Conservation (phyloP, 2,888 invertebrate genomes). For the Meganola albula region DNA sequence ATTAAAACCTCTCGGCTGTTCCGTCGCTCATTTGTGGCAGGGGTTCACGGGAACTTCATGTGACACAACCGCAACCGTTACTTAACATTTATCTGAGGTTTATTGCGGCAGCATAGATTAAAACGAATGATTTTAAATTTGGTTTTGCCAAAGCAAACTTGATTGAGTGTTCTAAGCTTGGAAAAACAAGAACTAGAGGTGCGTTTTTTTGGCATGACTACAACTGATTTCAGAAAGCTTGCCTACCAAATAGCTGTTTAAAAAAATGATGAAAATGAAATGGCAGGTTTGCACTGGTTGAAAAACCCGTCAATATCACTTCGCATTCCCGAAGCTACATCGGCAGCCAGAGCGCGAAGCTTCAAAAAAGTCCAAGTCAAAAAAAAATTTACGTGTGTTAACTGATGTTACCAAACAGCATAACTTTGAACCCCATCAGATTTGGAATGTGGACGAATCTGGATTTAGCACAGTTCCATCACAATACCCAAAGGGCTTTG, state of each 20-base stretch:
- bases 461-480: slow-evolving; percentile 10
- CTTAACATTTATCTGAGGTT: no score
- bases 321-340: slow-evolving; percentile 13
- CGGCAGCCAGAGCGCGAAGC: slow-evolving; percentile 16
- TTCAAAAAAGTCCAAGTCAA: slow-evolving; percentile 13
- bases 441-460: slow-evolving; percentile 14
- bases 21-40: no score
- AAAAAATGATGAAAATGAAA: slow-evolving; percentile 5
- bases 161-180: no score
- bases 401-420: slow-evolving; percentile 3
- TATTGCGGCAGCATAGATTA: no score
- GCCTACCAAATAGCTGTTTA: slow-evolving; percentile 7
- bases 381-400: slow-evolving; percentile 9
- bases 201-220: slow-evolving; percentile 6
- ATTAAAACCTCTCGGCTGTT: no score
- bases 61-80: no score
- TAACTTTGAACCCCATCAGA: slow-evolving; percentile 9
- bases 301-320: slow-evolving; percentile 8
- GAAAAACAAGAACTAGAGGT: background rate
- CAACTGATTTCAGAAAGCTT: slow-evolving; percentile 6
- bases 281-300: slow-evolving; percentile 13
- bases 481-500: slow-evolving; percentile 12
- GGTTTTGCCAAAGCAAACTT: no score
- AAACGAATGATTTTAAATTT: no score
- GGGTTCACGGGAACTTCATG: no score